Conservation (phyloP, 2,888 invertebrate species). For the Drosophila histrio region DNA sequence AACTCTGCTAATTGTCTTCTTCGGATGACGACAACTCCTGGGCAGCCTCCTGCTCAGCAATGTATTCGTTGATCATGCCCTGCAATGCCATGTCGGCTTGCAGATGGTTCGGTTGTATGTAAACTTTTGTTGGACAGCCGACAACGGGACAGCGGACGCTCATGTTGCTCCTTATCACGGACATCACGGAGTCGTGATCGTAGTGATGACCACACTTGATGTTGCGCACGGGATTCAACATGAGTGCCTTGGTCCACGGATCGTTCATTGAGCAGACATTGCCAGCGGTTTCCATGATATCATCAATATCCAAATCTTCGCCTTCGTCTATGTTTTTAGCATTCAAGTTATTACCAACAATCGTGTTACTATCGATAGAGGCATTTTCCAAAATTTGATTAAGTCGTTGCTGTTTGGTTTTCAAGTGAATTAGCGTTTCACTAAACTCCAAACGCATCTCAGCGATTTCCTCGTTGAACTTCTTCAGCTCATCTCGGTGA, state of each 20-base stretch:
- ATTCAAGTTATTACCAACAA: not conserved
- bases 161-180: constrained; percentile 4
- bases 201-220: constrained; percentile 51
- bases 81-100: constrained; percentile 17
- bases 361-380: not conserved
- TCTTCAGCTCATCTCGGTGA: not conserved
- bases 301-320: not conserved
- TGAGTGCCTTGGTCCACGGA: constrained; percentile 49
- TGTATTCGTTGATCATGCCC: constrained; percentile 2
- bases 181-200: constrained; percentile 30
- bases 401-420: constrained; percentile 15
- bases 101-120: constrained; percentile 31
- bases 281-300: not conserved
- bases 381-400: not conserved
- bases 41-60: not conserved
- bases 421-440: constrained; percentile 11
- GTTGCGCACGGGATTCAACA: constrained; percentile 48
- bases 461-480: constrained; percentile 1
- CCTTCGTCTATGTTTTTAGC: not conserved
- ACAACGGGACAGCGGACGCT: constrained; percentile 43
- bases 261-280: constrained; percentile 36
- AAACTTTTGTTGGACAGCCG: constrained; percentile 37
- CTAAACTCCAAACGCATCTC: constrained; percentile 13
- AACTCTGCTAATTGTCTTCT: constrained; percentile 7
- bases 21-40: not conserved